phyloP scores from a whole-genome alignment of 2,888 invertebrate species.

The Cephus spinipes region DNA sequence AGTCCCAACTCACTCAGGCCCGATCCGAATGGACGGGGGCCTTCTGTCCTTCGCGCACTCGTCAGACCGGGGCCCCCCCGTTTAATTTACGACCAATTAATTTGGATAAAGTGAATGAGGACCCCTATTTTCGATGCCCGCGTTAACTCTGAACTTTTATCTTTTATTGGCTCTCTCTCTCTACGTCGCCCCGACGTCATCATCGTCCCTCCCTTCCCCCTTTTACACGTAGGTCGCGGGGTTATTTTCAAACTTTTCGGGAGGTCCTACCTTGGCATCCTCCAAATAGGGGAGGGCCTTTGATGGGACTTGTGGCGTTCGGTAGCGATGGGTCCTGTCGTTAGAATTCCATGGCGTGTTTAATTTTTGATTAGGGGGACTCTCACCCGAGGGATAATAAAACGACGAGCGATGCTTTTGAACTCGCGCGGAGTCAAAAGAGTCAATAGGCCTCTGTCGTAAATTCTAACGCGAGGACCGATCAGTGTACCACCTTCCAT shows the following conservation, averaged over 20 bases:
- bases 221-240: not conserved
- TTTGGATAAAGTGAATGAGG: conserved; percentile 65
- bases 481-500: not conserved
- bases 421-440: not conserved
- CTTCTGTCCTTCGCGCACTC: conserved; percentile 37
- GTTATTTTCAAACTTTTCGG: conserved; percentile 4
- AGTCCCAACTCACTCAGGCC: not conserved
- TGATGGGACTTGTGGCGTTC: conserved; percentile 1
- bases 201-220: not conserved
- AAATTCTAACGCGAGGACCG: not conserved
- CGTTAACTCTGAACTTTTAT: conserved; percentile 60
- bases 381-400: not conserved
- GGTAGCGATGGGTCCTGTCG: conserved; percentile 1
- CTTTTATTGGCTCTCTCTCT: conserved; percentile 24
- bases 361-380: conserved; percentile 1
- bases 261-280: not conserved
- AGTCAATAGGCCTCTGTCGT: not conserved
- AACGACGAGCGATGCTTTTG: not conserved
- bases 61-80: conserved; percentile 43
- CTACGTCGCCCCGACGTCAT: conserved; percentile 1
- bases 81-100: conserved; percentile 68
- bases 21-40: not conserved
- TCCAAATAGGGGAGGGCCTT: not conserved
- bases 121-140: conserved; percentile 61
- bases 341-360: not conserved